Evolutionary conservation across 2,113 vertebrate species (phyloP).

Genomic region (Rhinoptilus africanus): DNA sequence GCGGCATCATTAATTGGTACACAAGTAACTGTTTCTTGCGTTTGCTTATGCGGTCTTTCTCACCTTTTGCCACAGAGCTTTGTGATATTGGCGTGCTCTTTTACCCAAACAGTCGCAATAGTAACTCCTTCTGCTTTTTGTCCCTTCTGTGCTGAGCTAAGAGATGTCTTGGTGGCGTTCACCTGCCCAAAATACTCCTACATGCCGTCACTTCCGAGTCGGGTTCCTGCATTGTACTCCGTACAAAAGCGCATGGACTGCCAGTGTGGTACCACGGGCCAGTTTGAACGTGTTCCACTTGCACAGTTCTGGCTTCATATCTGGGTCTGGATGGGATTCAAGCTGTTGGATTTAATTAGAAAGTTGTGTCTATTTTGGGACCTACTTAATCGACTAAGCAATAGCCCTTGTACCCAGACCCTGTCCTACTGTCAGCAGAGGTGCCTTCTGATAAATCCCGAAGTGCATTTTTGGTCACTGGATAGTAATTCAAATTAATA

Average conservation of each 20-base stretch:
- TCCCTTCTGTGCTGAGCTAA: not conserved
- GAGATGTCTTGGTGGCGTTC: not conserved
- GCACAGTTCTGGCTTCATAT: not conserved
- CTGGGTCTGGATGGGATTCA: constrained; percentile 4
- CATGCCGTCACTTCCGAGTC: rapidly evolving
- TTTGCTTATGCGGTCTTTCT: not conserved
- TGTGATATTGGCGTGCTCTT: not conserved
- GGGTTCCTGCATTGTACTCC: not conserved
- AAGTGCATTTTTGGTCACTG: not conserved
- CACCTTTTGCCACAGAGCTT: not conserved
- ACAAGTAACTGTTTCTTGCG: not conserved
- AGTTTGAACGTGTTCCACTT: not conserved
- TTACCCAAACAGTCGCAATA: not conserved
- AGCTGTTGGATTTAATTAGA: constrained; percentile 37
- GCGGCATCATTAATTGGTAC: not conserved
- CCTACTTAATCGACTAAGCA: not conserved
- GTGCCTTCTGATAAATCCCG: not conserved
- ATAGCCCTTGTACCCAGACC: not conserved
- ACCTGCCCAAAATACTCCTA: not conserved
- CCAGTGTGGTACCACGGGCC: rapidly evolving
- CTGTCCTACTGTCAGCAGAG: not conserved
- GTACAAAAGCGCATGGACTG: rapidly evolving
- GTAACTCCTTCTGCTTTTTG: not conserved
- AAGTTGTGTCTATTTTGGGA: constrained; percentile 27
- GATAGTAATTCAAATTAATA: constrained; percentile 5